A percentile compares a stretch with the other conserved stretches of the same genome.
Evolutionary conservation across 2,888 invertebrate species (phyloP).

Genomic region (Heteromyza rotundicornis): DNA sequence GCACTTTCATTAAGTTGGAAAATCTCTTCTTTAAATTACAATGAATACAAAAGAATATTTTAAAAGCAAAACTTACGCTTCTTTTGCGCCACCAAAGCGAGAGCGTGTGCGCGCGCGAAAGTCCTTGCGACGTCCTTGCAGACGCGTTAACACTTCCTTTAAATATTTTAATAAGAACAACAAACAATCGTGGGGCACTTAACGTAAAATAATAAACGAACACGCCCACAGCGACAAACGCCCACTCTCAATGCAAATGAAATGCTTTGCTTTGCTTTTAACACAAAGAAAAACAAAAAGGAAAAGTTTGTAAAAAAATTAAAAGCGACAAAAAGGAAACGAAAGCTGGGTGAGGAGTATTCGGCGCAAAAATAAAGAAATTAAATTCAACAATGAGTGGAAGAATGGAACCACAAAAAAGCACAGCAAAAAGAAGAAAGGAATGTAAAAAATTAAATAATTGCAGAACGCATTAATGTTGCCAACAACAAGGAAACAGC

Average conservation of each 20-base stretch:
- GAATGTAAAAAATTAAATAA: constrained; percentile 15
- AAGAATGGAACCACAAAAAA: neutral
- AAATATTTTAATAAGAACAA: constrained; percentile 3
- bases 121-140: neutral
- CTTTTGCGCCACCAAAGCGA: neutral
- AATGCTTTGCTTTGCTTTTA: constrained; percentile 1
- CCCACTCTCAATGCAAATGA: constrained; percentile 3
- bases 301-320: neutral
- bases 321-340: neutral
- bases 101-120: neutral
- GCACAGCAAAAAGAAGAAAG: neutral
- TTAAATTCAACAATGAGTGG: neutral
- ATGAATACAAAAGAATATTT: neutral
- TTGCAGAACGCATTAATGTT: constrained; percentile 8
- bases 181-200: constrained; percentile 1
- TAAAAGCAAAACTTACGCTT: neutral
- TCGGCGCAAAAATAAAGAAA: neutral
- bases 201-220: neutral
- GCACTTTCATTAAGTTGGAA: neutral
- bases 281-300: too few relatives aligned
- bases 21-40: neutral
- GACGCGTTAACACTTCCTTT: constrained; percentile 1
- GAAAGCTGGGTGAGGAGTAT: too few relatives aligned
- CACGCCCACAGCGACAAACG: neutral
- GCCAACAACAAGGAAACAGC: neutral